Evolutionary conservation across 1,140 invertebrate genomes (phyloP), one percentile per base, ranked within the genome.

Genomic region (Zaprionus tsacasi): DNA sequence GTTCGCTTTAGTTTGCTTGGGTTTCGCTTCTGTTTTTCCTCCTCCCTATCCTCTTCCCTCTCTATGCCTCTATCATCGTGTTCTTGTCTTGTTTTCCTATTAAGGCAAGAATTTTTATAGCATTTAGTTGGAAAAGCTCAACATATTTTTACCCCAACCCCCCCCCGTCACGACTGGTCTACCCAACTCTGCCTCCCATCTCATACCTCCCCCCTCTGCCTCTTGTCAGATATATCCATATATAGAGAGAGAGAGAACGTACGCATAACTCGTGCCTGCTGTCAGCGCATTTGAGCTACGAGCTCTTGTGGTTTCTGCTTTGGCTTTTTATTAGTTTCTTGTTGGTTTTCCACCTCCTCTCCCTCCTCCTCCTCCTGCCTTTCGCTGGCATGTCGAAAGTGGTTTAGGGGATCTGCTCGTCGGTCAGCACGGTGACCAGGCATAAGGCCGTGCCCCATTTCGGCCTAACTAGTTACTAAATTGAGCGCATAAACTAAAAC

Each of bases 31-130:
- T 52, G 5, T 13, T 38, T 10, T 6, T 13, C 12, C 21, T 1
- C 17, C n/a, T 33, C 6, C 55, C 43, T 56, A 4, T 15, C 21
- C 35, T 33, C 8, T 6, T 15, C 21, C 33, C 35, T 7, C 65
- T 60, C 48, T 59, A 45, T 52, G 56, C 36, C 48, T 30, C 27
- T 30, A 25, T 45, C 55, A 36, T 81, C 72, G 48, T 88, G 83
- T 88, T 88, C 78, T 73, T 88, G 81, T 88, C 85, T 88, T 88
- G 83, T 88, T 85, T 89, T 89, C 78, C 85, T 89, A 88, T 88
- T 88, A 88, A 88, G 85, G 89, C 85, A 88, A 88, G 85, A 89
- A 88, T 88, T 88, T 88, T 89, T 89, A 88, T 88, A 89, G 85
- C 85, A 88, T 88, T 88, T 88, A 89, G 85, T 88, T 88, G 85